Evolutionary conservation across 2,888 invertebrate genomes (phyloP).

Genomic region (Meloe dianella): DNA sequence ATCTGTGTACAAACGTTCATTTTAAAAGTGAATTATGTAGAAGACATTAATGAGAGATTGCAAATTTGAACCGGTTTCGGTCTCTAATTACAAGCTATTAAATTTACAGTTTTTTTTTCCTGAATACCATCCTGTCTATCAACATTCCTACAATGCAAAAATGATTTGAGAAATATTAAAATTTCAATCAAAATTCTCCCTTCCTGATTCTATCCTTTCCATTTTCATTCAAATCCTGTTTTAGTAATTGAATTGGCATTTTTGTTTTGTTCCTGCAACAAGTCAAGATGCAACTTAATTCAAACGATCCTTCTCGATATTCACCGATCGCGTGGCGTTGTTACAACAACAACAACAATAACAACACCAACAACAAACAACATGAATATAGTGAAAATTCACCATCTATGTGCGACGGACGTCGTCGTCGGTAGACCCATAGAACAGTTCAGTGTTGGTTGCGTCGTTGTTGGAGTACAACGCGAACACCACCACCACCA

Average conservation of each 20-base stretch:
- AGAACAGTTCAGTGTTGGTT: conserved; percentile 2
- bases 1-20: too few relatives aligned
- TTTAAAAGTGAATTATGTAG: too few relatives aligned
- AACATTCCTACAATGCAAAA: background rate
- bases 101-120: background rate
- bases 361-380: background rate
- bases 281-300: background rate
- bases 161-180: background rate
- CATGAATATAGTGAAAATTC: background rate
- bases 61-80: background rate
- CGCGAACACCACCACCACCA: background rate
- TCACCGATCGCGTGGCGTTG: background rate
- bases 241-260: background rate
- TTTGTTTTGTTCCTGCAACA: background rate
- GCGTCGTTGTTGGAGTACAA: conserved; percentile 1
- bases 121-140: background rate
- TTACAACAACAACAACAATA: background rate
- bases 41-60: too few relatives aligned
- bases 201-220: background rate
- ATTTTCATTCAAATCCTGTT: background rate
- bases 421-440: background rate
- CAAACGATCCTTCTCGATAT: background rate
- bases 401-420: background rate
- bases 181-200: background rate
- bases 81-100: background rate